Evolutionary conservation across 2,797 vertebrate species (phyloP).

Genomic region (Rhinichthys osculus): DNA sequence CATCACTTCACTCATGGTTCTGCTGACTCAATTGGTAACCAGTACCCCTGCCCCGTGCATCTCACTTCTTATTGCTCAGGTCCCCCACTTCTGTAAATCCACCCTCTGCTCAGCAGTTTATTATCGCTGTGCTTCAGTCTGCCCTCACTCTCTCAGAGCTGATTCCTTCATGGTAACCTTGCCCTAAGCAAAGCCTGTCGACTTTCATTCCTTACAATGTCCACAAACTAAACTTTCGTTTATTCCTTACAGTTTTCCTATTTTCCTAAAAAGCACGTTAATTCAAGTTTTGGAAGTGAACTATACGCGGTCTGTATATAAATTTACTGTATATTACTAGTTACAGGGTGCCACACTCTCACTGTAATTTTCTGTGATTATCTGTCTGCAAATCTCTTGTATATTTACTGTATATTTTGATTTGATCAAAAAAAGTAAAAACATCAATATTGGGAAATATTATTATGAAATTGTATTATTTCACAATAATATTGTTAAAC

Average conservation of each 20-base stretch:
- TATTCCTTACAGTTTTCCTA: not conserved
- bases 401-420: not conserved
- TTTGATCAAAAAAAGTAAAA: not conserved
- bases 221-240: not conserved
- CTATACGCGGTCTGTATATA: not conserved
- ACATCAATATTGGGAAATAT: not conserved
- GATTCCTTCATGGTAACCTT: constrained; percentile 50
- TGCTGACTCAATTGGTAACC: constrained; percentile 49
- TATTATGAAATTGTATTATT: not conserved
- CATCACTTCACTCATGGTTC: constrained; percentile 41
- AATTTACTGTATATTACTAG: not conserved
- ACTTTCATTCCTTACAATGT: constrained; percentile 6
- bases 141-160: constrained; percentile 23
- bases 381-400: not conserved
- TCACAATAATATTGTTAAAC: not conserved
- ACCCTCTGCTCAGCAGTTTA: constrained; percentile 35
- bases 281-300: not conserved
- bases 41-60: constrained; percentile 7
- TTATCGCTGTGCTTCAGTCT: constrained; percentile 53
- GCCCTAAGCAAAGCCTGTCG: constrained; percentile 17
- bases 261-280: not conserved
- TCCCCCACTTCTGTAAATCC: constrained; percentile 45
- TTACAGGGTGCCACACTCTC: not conserved
- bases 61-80: constrained; percentile 53
- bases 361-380: not conserved